Percentiles rank a stretch among this genome's conserved stretches.
Conservation (phyloP, 2,888 invertebrate species). For the Drosophila tanythrix region DNA sequence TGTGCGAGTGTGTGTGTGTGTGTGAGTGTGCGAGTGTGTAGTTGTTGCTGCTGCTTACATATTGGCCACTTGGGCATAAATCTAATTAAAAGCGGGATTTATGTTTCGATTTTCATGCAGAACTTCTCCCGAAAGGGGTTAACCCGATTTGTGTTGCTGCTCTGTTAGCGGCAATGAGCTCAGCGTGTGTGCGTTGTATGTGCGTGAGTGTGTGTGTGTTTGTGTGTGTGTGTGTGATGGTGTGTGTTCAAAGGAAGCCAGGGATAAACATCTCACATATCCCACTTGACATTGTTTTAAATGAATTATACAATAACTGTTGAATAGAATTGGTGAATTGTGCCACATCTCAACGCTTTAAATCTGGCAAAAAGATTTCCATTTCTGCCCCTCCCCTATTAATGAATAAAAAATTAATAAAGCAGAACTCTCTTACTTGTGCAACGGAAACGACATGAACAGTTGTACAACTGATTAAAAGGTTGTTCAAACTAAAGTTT, state of each 20-base stretch:
- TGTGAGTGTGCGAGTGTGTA: slow-evolving; percentile 10
- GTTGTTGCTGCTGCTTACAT: slow-evolving; percentile 13
- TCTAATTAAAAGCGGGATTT: slow-evolving; percentile 73
- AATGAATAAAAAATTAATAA: slow-evolving; percentile 4
- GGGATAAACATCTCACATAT: slow-evolving; percentile 55
- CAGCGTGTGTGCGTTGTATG: slow-evolving; percentile 4
- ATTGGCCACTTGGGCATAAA: slow-evolving; percentile 73
- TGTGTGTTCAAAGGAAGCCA: slow-evolving; percentile 13
- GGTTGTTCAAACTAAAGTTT: slow-evolving; percentile 20
- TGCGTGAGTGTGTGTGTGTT: no score
- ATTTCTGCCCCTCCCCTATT: background rate
- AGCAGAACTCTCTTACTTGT: slow-evolving; percentile 24
- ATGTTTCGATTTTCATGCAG: slow-evolving; percentile 50
- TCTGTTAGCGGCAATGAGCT: slow-evolving; percentile 38
- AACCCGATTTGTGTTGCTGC: slow-evolving; percentile 52
- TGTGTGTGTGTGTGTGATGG: no score
- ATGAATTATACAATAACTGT: slow-evolving; percentile 43
- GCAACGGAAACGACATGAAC: slow-evolving; percentile 12
- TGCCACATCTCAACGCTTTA: slow-evolving; percentile 22
- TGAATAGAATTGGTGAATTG: slow-evolving; percentile 17
- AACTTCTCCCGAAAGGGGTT: slow-evolving; percentile 51
- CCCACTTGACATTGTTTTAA: slow-evolving; percentile 38
- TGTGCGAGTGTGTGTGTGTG: slow-evolving; percentile 13
- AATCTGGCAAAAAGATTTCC: slow-evolving; percentile 24
- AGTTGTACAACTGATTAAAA: slow-evolving; percentile 23